Conservation (phyloP, 2,113 vertebrate species). For the Australoheros scitulus region DNA sequence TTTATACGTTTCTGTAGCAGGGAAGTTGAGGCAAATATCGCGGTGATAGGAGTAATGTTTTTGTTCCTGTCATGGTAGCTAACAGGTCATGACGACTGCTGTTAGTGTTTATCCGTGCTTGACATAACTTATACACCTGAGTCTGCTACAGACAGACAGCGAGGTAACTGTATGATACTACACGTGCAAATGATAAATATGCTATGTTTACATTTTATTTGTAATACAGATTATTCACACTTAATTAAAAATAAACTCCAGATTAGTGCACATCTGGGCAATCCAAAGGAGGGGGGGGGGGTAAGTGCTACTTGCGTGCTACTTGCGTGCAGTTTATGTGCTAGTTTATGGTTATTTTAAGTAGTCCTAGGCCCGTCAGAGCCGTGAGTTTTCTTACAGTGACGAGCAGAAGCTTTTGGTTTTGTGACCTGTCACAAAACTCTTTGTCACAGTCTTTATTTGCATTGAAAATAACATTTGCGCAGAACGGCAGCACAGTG, state of each 20-base stretch:
- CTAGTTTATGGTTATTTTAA: not conserved
- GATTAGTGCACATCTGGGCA: not conserved
- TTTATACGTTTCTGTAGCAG: not conserved
- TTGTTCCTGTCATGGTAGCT: conserved; percentile 42
- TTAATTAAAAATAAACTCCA: not conserved
- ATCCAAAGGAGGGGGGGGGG: not conserved
- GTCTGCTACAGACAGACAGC: not conserved
- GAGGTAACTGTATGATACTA: not conserved
- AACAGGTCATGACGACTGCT: conserved; percentile 55
- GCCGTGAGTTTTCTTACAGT: not conserved
- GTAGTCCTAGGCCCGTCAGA: not conserved
- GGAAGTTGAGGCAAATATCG: not conserved
- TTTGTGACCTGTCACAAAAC: not conserved
- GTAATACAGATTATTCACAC: not conserved
- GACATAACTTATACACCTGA: not conserved
- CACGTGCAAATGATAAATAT: not conserved
- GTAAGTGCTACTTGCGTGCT: not conserved
- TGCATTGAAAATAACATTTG: not conserved
- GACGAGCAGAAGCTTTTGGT: conserved; percentile 51
- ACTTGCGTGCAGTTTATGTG: not conserved
- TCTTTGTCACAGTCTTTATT: not conserved
- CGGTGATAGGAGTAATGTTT: conserved; percentile 36
- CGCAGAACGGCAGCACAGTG: not conserved
- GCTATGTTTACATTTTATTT: not conserved
- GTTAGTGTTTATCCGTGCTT: conserved; percentile 40